Conservation (phyloP, 2,888 invertebrate species). For the Drosophila hamatofila region DNA sequence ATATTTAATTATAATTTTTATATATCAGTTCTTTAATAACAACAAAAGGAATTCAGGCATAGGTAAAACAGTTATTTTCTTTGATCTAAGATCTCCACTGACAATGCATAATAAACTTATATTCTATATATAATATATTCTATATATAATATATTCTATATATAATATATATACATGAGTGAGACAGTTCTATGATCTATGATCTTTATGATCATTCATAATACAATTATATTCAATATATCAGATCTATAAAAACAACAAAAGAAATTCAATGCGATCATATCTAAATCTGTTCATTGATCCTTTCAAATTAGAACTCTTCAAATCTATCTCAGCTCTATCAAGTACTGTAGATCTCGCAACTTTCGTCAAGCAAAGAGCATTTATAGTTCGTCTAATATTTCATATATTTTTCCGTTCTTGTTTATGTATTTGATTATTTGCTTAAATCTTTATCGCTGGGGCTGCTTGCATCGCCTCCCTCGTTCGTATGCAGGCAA, state of each 20-base stretch:
- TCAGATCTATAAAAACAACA: not conserved
- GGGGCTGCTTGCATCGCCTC: slow-evolving; percentile 48
- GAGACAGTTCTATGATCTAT: too few relatives aligned
- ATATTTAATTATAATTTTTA: too few relatives aligned
- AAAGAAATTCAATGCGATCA: not conserved
- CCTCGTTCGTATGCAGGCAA: slow-evolving; percentile 71
- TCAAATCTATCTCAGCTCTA: not conserved
- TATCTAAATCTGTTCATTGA: too few relatives aligned
- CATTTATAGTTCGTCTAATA: slow-evolving; percentile 16
- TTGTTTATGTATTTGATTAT: slow-evolving; percentile 77
- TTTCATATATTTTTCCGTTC: slow-evolving; percentile 24
- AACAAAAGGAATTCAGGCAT: too few relatives aligned
- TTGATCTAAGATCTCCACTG: too few relatives aligned
- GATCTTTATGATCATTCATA: too few relatives aligned
- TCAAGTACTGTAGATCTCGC: too few relatives aligned
- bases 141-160: too few relatives aligned
- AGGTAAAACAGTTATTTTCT: too few relatives aligned
- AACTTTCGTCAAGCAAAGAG: slow-evolving; percentile 18
- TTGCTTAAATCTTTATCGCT: slow-evolving; percentile 83
- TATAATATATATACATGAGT: too few relatives aligned
- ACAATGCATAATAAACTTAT: too few relatives aligned
- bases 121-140: not conserved
- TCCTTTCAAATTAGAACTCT: not conserved
- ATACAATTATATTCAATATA: not conserved
- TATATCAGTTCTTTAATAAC: too few relatives aligned